Evolutionary conservation across 2,888 invertebrate genomes (phyloP), one percentile per base, ranked within the genome.

Genomic region (Cheilosia vernalis): DNA sequence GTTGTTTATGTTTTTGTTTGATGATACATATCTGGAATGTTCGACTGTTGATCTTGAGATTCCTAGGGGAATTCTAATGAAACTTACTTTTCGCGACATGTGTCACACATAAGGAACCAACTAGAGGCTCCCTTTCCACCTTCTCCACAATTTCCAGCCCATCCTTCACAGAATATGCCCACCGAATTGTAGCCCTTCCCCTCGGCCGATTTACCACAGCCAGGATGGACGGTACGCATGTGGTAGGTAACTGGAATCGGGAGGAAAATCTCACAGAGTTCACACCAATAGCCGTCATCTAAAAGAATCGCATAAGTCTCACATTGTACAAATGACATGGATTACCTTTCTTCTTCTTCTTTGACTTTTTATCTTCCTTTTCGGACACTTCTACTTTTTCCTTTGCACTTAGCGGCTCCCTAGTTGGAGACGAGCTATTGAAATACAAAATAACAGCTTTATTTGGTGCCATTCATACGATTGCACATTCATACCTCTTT

Each of bases 31-130:
- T 88, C 89, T 88, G 55, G 3, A 53, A 63, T 19, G 5, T 47
- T n/a, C 24, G 15, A 0, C 4, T 15, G 27, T 27, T 1, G 19
- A 40, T 30, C 15, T 58, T 10, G 19, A 19, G 89, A 91, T 90
- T 88, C 92, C 88, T 78, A 89, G 89, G 4, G 3, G 10, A 4
- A 33, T 33, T 17, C 1, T 0, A 4, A 21, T 19, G 89, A 94
- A 88, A 94, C 92, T 91, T 94, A 96, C 89, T 96, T 96, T 67
- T 97, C 97, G 9, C 98, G 95, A 90, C 99, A 99, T 55, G 94
- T 93, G 90, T 98, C 97, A 92, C 99, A 99, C 90, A 97, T 95
- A 33, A 98, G 94, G 91, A 98, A 99, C 97, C 98, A 98, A 17
- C 97, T 95, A 86, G 95, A 95, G 51, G 93, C 93, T 87, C 95